Conservation (phyloP, 2,888 invertebrate genomes). For the Ametastegia equiseti region DNA sequence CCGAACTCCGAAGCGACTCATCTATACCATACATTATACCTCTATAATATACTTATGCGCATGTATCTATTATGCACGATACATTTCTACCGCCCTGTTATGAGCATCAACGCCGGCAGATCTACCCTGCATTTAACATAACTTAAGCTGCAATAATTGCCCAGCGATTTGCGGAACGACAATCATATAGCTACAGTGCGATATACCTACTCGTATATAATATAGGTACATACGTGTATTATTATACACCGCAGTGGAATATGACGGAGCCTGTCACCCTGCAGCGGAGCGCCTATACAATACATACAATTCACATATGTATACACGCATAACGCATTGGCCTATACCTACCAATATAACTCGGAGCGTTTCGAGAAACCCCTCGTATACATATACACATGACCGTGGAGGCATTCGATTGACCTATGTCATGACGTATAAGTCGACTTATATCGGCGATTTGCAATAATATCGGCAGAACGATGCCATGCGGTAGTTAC, state of each 20-base stretch:
- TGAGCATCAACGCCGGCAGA: constrained; percentile 61
- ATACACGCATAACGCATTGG: too few species aligned
- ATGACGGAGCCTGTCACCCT: neutral
- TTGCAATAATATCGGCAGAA: neutral
- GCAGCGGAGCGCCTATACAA: too few species aligned
- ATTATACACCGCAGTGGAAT: constrained; percentile 1
- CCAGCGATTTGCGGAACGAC: constrained; percentile 53
- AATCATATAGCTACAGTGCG: neutral
- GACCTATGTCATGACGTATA: too few species aligned
- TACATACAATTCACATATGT: neutral
- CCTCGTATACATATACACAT: too few species aligned
- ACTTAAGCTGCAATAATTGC: constrained; percentile 65
- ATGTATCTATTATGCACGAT: neutral
- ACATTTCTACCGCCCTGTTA: constrained; percentile 63
- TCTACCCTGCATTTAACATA: constrained; percentile 67
- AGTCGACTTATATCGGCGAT: neutral
- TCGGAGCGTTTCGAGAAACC: too few species aligned
- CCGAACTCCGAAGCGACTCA: too few species aligned
- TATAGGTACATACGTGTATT: constrained; percentile 3
- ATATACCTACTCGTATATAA: neutral
- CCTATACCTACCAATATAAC: too few species aligned
- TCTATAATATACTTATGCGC: neutral
- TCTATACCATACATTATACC: neutral
- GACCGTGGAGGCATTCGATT: too few species aligned
- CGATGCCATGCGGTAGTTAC: constrained; percentile 5